A percentile compares a stretch with the other conserved stretches of the same genome.
Evolutionary conservation across 2,797 vertebrate genomes (phyloP).

Genomic region (Cuniculus paca): DNA sequence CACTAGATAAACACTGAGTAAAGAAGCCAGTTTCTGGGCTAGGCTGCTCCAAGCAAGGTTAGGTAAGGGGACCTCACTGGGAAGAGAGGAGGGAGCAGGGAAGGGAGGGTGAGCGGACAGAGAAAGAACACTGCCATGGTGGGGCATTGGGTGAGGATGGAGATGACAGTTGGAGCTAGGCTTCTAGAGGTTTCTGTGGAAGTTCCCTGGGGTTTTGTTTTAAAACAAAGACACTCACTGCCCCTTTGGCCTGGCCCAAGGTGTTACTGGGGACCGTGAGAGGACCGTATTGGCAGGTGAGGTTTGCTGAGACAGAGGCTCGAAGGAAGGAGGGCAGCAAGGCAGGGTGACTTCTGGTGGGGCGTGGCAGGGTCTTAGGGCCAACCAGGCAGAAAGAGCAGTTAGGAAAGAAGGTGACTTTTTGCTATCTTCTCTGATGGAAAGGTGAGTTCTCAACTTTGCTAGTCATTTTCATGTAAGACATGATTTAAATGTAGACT

Average conservation of each 20-base stretch:
- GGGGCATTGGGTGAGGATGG: not conserved
- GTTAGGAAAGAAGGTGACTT: not conserved
- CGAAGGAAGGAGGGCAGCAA: no score
- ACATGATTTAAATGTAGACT: not conserved
- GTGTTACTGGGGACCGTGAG: not conserved
- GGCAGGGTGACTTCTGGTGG: no score
- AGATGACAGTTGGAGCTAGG: not conserved
- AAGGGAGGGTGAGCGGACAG: no score
- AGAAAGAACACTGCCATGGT: not conserved
- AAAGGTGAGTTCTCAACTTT: not conserved
- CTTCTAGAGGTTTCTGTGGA: conserved; percentile 4
- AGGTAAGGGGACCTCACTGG: not conserved
- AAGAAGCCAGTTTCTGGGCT: not conserved
- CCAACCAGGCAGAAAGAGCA: not conserved
- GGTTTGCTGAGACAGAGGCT: not conserved
- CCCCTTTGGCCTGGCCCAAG: not conserved
- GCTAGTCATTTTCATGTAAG: not conserved
- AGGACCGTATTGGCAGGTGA: not conserved
- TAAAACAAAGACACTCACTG: not conserved
- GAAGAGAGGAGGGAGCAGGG: not conserved
- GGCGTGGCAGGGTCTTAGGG: not conserved
- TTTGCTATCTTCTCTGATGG: not conserved
- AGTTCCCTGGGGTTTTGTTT: not conserved
- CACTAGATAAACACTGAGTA: not conserved
- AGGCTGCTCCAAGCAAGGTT: not conserved